Percentiles rank a stretch among this genome's conserved stretches.
Conservation (phyloP, 2,113 vertebrate genomes). For the Scolopax mira region DNA sequence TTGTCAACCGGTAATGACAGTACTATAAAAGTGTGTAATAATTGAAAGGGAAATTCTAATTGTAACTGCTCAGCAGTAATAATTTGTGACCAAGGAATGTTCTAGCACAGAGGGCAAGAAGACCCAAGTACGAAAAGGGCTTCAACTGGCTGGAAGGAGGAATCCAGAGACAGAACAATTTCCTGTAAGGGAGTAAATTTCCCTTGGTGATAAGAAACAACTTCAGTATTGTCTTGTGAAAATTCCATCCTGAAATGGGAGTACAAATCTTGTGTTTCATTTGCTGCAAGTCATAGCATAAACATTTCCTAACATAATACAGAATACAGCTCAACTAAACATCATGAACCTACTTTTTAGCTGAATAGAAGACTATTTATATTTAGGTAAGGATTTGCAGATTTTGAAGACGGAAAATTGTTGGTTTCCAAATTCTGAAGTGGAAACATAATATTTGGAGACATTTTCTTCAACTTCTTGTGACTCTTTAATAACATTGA, state of each 20-base stretch:
- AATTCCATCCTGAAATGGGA: neutral
- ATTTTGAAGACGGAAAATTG: neutral
- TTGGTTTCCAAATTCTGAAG: neutral
- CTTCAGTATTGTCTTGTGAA: neutral
- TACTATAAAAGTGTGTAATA: neutral
- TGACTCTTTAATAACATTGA: neutral
- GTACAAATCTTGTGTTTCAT: accelerated
- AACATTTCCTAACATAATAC: neutral
- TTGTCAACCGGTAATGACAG: neutral
- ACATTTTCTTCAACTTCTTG: neutral
- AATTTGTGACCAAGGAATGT: neutral
- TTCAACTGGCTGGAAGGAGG: neutral
- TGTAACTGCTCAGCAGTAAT: neutral
- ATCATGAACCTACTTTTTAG: neutral
- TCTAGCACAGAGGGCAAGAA: neutral
- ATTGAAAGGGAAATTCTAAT: neutral
- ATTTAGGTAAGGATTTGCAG: neutral
- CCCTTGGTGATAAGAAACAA: neutral
- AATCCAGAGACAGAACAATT: neutral
- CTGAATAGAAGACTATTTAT: neutral
- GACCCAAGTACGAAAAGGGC: accelerated
- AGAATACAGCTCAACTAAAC: neutral
- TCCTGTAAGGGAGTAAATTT: neutral
- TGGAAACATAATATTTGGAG: neutral
- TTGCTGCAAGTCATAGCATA: accelerated